Conservation (phyloP, 2,113 vertebrate species). For the Pongo pygmaeus region DNA sequence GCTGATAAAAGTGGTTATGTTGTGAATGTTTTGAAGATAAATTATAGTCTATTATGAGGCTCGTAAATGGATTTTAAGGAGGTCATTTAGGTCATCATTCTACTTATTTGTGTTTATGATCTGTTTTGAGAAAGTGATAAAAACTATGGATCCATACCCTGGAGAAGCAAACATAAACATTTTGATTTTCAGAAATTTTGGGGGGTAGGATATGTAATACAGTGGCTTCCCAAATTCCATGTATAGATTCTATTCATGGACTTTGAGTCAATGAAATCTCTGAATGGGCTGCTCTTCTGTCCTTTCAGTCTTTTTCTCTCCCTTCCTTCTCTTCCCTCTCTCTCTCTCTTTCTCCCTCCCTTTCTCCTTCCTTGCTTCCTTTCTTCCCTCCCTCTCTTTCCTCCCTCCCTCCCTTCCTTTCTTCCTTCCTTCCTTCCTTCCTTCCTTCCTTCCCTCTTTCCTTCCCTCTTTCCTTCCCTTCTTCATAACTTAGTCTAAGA, state of each 20-base stretch:
- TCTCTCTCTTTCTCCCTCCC: neutral
- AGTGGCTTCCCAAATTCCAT: neutral
- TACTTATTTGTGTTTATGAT: neutral
- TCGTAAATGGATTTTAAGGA: conserved; percentile 8
- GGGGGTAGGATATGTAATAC: neutral
- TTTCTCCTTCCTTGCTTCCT: accelerated
- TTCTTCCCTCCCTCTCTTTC: accelerated
- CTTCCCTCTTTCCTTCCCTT: neutral
- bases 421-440: accelerated
- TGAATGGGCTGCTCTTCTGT: neutral
- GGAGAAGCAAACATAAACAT: neutral
- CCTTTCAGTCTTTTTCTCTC: neutral
- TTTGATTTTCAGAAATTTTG: neutral
- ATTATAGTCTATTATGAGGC: neutral
- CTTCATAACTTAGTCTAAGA: neutral
- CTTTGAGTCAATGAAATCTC: neutral
- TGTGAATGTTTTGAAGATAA: neutral
- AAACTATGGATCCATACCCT: neutral
- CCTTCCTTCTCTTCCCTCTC: no score
- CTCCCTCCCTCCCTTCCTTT: accelerated
- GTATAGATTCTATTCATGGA: neutral
- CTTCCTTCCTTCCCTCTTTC: accelerated
- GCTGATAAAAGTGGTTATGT: neutral
- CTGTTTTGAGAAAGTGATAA: neutral
- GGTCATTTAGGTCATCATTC: neutral